Base-by-base conservation (phyloP, 2,888 invertebrate genomes). In the Ganaspis brasiliensis region DNA sequence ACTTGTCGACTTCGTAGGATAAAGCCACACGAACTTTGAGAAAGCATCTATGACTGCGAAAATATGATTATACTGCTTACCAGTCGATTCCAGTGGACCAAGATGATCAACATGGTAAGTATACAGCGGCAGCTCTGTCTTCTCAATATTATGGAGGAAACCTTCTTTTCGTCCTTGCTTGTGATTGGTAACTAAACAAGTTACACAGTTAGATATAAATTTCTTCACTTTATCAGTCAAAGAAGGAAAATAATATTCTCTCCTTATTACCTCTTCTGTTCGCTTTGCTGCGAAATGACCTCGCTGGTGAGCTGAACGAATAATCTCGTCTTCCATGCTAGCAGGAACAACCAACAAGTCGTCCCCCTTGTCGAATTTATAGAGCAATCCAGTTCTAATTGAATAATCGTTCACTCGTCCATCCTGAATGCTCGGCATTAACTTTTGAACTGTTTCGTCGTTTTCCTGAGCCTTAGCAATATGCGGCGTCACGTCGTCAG, bases 21-120 rank as follows among this genome's bases (percentile, higher is more conserved):
- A 31, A 31, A 31, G 31, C 31, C 31, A 31, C 31, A 31, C 31
- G 31, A 31, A 31, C 31, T 31, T 31, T 31, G 72, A 57, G 10
- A 73, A 73, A 12, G 37, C 3, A 55, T 63, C 74, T 1, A 67
- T 19, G 1, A 63, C 56, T 1, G 37, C 52, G 16, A 71, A 40
- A n/a, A 75, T 45, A 16, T 75, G 59, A 4, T 59, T 71, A 14
- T 72, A 72, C 12, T 16, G 16, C 16, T 72, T 72, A 8, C 5
- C 19, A 2, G 72, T 75, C 8, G 61, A 59, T 19, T 56, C 16
- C 0, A 75, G 21, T 1, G 72, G 59, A 5, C 61, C 75, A 26
- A 75, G 12, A 19, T 75, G 75, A 26, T 75, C 72, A 1, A 75
- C 21, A 26, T 75, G 71, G 12, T 61, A 72, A 45, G 72, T 75